Base-by-base conservation (phyloP, 2,113 vertebrate genomes). In the Mus pahari region DNA sequence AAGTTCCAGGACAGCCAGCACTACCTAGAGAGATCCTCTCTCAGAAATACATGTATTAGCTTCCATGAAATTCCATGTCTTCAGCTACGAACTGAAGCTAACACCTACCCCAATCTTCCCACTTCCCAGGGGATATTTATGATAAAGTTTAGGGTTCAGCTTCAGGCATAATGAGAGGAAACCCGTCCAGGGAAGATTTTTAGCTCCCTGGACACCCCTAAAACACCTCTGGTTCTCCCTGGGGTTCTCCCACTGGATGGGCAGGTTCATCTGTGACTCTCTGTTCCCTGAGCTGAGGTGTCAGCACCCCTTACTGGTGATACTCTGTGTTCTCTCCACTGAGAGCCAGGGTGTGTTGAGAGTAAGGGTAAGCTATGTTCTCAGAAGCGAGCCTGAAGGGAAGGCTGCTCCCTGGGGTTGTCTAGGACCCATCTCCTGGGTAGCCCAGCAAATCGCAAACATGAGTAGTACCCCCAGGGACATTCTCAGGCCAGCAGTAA, bases 341-440 rank as follows among this genome's bases (percentile, higher is more conserved):
- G 13, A 36, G n/a, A 53, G 39, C 39, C 16, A 31, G 7, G 22
- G 14, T 19, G 70, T 42, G 13, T 26, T 6, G 45, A 68, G 19
- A 33, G 1, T 9, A 19, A 1, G 9, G 12, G 4, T 2, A 3
- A 50, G 36, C 36, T 1, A 0, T 19, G 7, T 42, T 62, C 26
- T 88, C 45, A 6, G 0, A 24, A 0, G 12, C 19, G 33, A 14
- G 12, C 88, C 64, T 50, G 42, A 26, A 87, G 81, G 91, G 75
- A 50, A 66, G 58, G 26, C 55, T 42, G 74, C 28, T 39, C 64
- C 16, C 58, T 4, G 50, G 83, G n/a, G 77, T 24, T 60, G 55
- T 62, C 39, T 89, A 33, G 55, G 31, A 48, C 31, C 28, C 36
- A 48, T 22, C 88, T 48, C n/a, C 48, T 31, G 42, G 33, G 62